Percentiles rank a stretch among this genome's conserved stretches.
Conservation (phyloP, 2,113 vertebrate species). For the Xiphophorus maculatus region DNA sequence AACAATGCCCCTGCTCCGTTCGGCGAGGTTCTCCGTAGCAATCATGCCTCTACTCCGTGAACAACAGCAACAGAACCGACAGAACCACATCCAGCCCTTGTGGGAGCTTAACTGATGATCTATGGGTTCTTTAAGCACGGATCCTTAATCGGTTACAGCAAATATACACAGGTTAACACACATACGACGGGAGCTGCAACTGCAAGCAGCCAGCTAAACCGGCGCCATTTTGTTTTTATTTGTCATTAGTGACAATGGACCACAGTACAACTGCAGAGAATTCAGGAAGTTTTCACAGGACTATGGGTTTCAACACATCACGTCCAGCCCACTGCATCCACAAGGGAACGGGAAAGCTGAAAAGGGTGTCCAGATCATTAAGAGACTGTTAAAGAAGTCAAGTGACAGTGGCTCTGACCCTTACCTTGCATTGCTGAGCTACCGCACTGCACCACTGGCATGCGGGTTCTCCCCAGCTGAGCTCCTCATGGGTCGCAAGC, state of each 20-base stretch:
- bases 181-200: too few species aligned
- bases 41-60: too few species aligned
- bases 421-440: constrained; percentile 13
- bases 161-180: too few species aligned
- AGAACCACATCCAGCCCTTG: too few species aligned
- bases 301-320: constrained; percentile 1
- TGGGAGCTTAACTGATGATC: too few species aligned
- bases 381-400: constrained; percentile 9
- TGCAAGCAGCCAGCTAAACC: too few species aligned
- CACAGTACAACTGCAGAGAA: neutral
- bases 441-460: constrained; percentile 5
- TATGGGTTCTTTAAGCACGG: too few species aligned
- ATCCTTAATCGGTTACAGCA: too few species aligned
- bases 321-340: neutral
- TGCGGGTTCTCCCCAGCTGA: neutral
- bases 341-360: constrained; percentile 17
- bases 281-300: neutral
- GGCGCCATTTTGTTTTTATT: neutral
- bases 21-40: too few species aligned
- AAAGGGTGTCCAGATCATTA: constrained; percentile 8
- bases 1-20: too few species aligned
- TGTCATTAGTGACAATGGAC: constrained; percentile 10
- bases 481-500: neutral
- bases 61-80: too few species aligned
- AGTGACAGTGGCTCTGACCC: neutral